A percentile compares a stretch with the other conserved stretches of the same genome.
phyloP scores from a whole-genome alignment of 2,113 vertebrate species.

The Eira barbara region DNA sequence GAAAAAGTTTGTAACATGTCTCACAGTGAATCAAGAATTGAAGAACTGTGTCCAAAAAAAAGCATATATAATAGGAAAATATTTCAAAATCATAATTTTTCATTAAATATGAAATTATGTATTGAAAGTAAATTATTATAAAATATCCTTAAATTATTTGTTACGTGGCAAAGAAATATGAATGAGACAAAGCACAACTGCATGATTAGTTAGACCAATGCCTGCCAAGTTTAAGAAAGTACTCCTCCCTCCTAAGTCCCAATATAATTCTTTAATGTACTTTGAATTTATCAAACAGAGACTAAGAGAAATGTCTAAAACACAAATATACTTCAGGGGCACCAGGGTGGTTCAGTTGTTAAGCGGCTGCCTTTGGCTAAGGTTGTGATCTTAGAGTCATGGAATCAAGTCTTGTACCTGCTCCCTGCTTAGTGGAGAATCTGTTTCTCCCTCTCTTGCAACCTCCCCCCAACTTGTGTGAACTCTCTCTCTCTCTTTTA shows the following conservation, averaged over 20 bases:
- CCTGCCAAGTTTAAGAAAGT: neutral
- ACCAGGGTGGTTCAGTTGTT: neutral
- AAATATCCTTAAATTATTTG: neutral
- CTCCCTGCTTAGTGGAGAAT: neutral
- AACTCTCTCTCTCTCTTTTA: neutral
- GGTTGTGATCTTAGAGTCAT: neutral
- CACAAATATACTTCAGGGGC: neutral
- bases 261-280: neutral
- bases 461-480: neutral
- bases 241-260: neutral
- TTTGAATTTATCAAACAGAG: neutral
- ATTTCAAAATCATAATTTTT: neutral
- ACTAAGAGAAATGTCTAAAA: neutral
- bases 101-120: neutral
- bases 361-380: neutral
- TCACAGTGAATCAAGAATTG: neutral
- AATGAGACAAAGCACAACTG: neutral
- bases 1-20: neutral
- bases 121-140: neutral
- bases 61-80: neutral
- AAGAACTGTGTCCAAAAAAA: neutral
- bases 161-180: neutral
- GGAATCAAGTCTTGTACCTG: neutral
- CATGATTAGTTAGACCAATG: neutral
- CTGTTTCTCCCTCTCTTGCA: neutral